phyloP scores from a whole-genome alignment of 1,140 invertebrate genomes.

The Calephelis nemesis region DNA sequence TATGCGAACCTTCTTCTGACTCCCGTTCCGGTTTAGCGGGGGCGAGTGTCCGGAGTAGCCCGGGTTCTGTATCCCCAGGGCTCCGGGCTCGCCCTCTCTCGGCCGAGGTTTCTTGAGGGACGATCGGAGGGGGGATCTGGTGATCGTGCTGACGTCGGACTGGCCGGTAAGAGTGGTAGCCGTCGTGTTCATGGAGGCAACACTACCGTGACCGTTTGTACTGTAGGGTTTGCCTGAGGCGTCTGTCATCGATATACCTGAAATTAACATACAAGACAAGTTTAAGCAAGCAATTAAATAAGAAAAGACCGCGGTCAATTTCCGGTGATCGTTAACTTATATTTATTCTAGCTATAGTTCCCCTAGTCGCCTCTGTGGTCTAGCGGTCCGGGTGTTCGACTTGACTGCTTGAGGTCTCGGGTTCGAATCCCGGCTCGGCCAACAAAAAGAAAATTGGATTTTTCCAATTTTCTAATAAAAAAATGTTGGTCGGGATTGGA shows the following conservation, averaged over 20 bases:
- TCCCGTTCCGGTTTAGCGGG: conserved; percentile 88
- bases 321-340: no score
- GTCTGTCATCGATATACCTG: conserved; percentile 89
- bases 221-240: conserved; percentile 89
- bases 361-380: no score
- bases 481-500: no score
- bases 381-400: no score
- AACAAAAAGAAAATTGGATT: no score
- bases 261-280: conserved; percentile 20
- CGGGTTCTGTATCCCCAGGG: conserved; percentile 91
- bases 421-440: no score
- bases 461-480: no score
- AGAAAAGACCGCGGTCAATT: no score
- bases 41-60: conserved; percentile 90
- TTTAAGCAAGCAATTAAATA: not conserved
- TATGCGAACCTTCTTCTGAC: conserved; percentile 92
- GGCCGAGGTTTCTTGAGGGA: conserved; percentile 90
- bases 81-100: conserved; percentile 72
- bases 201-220: conserved; percentile 87
- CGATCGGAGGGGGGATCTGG: conserved; percentile 87
- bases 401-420: no score
- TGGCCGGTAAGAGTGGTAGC: conserved; percentile 83
- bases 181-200: conserved; percentile 86
- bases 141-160: conserved; percentile 81
- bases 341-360: no score